A percentile compares a stretch with the other conserved stretches of the same genome.
phyloP scores from a whole-genome alignment of 1,140 invertebrate genomes.

The Aphidius gifuensis region DNA sequence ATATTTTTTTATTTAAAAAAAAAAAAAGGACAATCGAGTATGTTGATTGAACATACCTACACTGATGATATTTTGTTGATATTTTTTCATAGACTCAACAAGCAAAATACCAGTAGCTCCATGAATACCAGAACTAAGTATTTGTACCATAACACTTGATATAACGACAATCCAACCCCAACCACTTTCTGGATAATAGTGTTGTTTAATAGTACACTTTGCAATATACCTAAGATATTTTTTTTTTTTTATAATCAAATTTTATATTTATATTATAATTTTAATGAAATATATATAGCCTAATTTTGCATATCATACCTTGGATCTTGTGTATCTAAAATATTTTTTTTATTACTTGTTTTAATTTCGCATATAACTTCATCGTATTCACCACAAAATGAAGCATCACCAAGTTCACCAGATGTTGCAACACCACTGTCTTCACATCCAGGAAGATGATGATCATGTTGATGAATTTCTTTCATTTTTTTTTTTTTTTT shows the following conservation, averaged over 20 bases:
- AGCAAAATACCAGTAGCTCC: constrained; percentile 50
- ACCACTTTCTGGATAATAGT: constrained; percentile 67
- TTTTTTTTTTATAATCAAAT: neutral
- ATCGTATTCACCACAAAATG: constrained; percentile 37
- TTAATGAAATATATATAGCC: constrained; percentile 33
- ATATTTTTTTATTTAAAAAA: constrained; percentile 6
- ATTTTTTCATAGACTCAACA: constrained; percentile 40
- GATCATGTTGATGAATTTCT: neutral
- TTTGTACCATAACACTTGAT: constrained; percentile 56
- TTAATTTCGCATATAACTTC: constrained; percentile 24
- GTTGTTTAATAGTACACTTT: constrained; percentile 53
- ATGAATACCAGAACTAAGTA: constrained; percentile 56
- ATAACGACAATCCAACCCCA: constrained; percentile 66
- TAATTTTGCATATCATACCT: constrained; percentile 26
- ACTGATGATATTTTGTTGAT: constrained; percentile 36
- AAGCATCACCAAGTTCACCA: constrained; percentile 38
- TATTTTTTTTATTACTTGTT: constrained; percentile 23
- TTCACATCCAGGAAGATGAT: constrained; percentile 32
- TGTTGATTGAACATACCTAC: constrained; percentile 37
- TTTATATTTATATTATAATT: constrained; percentile 41
- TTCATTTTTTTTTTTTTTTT: neutral
- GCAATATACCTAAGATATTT: constrained; percentile 42
- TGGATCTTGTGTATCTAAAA: constrained; percentile 30
- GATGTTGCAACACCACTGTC: constrained; percentile 42
- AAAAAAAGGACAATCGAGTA: constrained; percentile 9